Evolutionary conservation across 2,888 invertebrate genomes (phyloP).

Genomic region (Aspidiotus destructor): DNA sequence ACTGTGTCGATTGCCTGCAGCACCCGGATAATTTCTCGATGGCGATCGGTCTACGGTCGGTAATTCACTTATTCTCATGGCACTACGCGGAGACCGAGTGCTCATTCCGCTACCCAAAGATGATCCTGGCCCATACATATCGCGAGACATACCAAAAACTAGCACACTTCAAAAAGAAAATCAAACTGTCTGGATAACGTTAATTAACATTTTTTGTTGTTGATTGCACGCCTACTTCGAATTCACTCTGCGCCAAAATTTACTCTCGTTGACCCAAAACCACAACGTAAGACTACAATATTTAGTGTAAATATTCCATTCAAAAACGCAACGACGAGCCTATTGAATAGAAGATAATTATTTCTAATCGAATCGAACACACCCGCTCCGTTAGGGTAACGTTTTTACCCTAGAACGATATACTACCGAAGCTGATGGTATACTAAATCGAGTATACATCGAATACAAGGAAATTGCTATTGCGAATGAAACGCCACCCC

Average conservation of each 20-base stretch:
- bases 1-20: conserved; percentile 46
- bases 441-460: conserved; percentile 16
- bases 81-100: conserved; percentile 55
- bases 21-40: conserved; percentile 62
- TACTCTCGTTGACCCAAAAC: no score
- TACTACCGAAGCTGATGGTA: conserved; percentile 24
- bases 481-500: conserved; percentile 13
- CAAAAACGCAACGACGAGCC: no score
- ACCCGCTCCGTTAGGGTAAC: conserved; percentile 17
- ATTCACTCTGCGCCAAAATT: no score
- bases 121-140: conserved; percentile 47
- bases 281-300: no score
- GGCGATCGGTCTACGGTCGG: conserved; percentile 85
- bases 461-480: conserved; percentile 18
- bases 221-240: no score
- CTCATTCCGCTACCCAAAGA: conserved; percentile 52
- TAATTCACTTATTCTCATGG: conserved; percentile 59
- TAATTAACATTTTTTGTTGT: no score
- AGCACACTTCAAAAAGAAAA: no score
- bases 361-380: conserved; percentile 23
- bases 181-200: no score
- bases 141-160: conserved; percentile 47
- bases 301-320: no score
- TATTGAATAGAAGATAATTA: background rate
- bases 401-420: conserved; percentile 13